Evolutionary conservation across 2,113 vertebrate genomes (phyloP).

Genomic region (Larimichthys crocea): DNA sequence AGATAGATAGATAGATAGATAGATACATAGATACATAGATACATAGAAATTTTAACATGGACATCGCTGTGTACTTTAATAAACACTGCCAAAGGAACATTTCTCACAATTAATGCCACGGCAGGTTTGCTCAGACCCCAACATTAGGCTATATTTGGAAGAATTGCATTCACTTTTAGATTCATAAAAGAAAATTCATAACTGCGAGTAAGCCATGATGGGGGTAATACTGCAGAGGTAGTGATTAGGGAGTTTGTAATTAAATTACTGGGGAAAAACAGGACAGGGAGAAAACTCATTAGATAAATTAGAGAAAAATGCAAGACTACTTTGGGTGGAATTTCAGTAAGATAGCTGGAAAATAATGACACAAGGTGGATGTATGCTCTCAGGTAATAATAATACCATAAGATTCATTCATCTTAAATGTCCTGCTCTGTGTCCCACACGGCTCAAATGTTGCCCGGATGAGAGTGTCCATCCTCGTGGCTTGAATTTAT

Average conservation of each 20-base stretch:
- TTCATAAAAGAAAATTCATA: not conserved
- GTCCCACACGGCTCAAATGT: not conserved
- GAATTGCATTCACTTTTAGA: not conserved
- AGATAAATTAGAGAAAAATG: not conserved
- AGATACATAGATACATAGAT: slow-evolving; percentile 29
- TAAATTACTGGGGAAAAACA: not conserved
- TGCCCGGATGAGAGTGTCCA: not conserved
- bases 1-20: not conserved
- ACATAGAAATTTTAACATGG: slow-evolving; percentile 46
- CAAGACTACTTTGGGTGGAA: not conserved
- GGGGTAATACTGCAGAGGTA: not conserved
- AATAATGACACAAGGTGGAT: not conserved
- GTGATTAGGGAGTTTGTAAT: not conserved
- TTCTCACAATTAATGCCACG: too few species aligned
- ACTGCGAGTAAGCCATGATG: not conserved
- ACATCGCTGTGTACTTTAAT: too few species aligned
- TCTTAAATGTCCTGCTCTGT: not conserved
- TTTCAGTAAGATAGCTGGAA: not conserved
- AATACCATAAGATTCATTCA: not conserved
- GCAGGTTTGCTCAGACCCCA: too few species aligned
- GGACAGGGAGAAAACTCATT: not conserved
- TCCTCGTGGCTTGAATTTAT: slow-evolving; percentile 27
- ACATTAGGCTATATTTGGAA: not conserved
- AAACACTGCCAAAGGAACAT: not conserved
- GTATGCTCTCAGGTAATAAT: not conserved